Base-by-base conservation (phyloP, 2,888 invertebrate genomes). In the Lasioglossum calceatum region DNA sequence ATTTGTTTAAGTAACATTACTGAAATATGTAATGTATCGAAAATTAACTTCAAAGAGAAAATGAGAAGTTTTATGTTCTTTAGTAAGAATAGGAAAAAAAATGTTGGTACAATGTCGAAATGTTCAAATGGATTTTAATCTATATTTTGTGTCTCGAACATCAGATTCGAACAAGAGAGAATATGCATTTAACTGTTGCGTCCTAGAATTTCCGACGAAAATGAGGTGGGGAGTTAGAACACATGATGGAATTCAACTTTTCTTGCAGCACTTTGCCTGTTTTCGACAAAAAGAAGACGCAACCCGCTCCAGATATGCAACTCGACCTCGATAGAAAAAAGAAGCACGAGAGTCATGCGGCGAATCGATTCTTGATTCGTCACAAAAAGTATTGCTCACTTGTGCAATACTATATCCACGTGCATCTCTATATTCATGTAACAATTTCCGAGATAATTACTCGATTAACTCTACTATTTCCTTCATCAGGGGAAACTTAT, bases 351-450 rank as follows among this genome's bases (percentile, higher is more conserved):
- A 79, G 81, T 81, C 77, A 74, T 77, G 64, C 71, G 47, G 81
- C 39, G 81, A 71, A 85, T 74, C 72, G 32, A 71, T 70, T 81
- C 77, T 67, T 54, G 77, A 73, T 81, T 83, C 61, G 79, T 32
- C 32, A 58, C 54, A 44, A 47, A 72, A 77, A 16, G n/a, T 71
- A 36, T 82, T 77, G 47, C 70, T 81, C 67, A 54, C 77, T 70
- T 47, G 16, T n/a, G 42, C 47, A 23, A 19, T 14, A 47, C 44
- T 32, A 27, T 47, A 47, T 39, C 44, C 32, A 50, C 71, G 58
- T n/a, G 58, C n/a, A 58, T 27, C 14, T 14, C 27, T 14, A 32
- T 64, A 16, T 32, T 64, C 64, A 7, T 64, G 32, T 16, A 64
- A 64, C 16, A 64, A 79, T 50, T 19, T 54, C 47, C 36, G 32